Conservation (phyloP, 2,113 vertebrate species). For the Ciconia maguari region DNA sequence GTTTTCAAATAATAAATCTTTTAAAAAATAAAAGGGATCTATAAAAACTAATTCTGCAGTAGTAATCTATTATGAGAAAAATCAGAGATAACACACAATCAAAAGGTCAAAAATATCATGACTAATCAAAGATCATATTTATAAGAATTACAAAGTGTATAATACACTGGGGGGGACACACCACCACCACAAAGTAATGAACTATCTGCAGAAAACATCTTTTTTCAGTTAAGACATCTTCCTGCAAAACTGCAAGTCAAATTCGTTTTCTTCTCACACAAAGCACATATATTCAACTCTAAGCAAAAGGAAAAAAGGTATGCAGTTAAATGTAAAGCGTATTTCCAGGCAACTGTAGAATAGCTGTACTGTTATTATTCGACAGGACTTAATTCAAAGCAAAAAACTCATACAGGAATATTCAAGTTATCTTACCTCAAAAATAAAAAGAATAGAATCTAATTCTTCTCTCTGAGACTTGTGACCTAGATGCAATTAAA, state of each 20-base stretch:
- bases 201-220: not conserved
- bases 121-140: not conserved
- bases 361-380: not conserved
- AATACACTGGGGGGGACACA: not conserved
- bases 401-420: not conserved
- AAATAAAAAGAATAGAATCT: constrained; percentile 99
- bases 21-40: not conserved
- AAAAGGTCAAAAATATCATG: not conserved
- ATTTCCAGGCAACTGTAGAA: not conserved
- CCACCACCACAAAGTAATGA: not conserved
- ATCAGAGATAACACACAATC: not conserved
- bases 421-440: constrained; percentile 85
- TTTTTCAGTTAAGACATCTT: not conserved
- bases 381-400: not conserved
- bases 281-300: not conserved
- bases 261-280: not conserved
- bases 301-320: not conserved
- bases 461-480: constrained; percentile 98
- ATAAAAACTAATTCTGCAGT: not conserved
- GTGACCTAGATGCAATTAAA: constrained; percentile 83
- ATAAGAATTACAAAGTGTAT: not conserved
- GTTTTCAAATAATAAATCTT: not conserved
- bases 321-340: not conserved
- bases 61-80: not conserved
- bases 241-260: not conserved